Evolutionary conservation across 2,113 vertebrate genomes (phyloP), one percentile per base, ranked within the genome.

Genomic region (Psettodes erumei): DNA sequence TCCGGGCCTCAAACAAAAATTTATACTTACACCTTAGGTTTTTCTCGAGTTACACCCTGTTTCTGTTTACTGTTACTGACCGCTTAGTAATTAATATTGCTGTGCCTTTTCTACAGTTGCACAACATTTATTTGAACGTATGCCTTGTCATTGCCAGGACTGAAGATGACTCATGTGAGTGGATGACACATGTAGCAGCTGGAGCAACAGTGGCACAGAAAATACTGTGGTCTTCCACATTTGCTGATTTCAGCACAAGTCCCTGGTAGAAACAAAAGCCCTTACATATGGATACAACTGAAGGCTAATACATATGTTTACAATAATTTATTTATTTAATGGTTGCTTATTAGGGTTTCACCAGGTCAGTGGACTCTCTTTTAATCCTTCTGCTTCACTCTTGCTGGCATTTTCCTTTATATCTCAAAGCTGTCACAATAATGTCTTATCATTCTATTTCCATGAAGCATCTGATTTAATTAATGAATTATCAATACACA

Each of bases 141-240:
- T 66, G 30, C 21, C 5, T 33, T 42, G 37, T 86, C 85, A 85
- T 47, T 89, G 66, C 76, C 86, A 88, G 86, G 64, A 85, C 1
- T 69, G 5, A 25, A 7, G 7, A 13, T 91, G 86, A 86, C 77
- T 91, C 85, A 89, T 86, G 30, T 23, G 56, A 75, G 51, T 54
- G 62, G 55, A 71, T 78, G 79, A 82, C 47, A 53, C 75, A 66
- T 61, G 48, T 28, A 42, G 35, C 40, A 27, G 27, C 47, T 2
- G n/a, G n/a, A n/a, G n/a, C 13, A n/a, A 21, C 6, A 45, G 42
- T 10, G 23, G n/a, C 1, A 2, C 7, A 72, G 5, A 71, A 54
- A 72, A 47, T 42, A 25, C 23, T 28, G 27, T 3, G 18, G 7
- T 32, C 3, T 53, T n/a, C n/a, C 27, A 54, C 2, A 25, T 68